Evolutionary conservation across 2,797 vertebrate species (phyloP), one percentile per base, ranked within the genome.

Genomic region (Hippocampus kuda): DNA sequence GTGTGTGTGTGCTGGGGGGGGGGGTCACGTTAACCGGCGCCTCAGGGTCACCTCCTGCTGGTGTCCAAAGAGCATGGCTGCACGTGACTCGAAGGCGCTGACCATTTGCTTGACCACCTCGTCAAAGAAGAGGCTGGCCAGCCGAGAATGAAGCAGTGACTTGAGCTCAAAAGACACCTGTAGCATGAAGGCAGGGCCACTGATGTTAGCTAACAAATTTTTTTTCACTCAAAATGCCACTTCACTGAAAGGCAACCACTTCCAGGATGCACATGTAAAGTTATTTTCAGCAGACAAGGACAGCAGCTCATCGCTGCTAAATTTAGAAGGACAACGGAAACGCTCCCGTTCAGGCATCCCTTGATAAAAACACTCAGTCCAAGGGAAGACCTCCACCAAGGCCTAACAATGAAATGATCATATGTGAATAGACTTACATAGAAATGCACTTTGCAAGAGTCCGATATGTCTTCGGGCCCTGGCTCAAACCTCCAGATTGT

Each of bases 131-230:
- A 92, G 2, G 2, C 75, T 75, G 24, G 89, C 90, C 26, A 94
- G 77, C 22, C 90, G 91, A 76, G 91, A 90, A 84, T 94, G 91
- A 53, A 93, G 82, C 18, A 90, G 70, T 20, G 91, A 93, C 71
- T 81, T 92, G 83, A 94, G 93, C 82, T 93, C 91, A 80, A 93
- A 94, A 0, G 90, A 90, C 63, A 93, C 91, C 92, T 94, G 24
- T 1, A 79, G 68, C 61, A 4, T 24, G 75, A 42, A 80, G 44
- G 15, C 7, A 66, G 64, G 49, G 53, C 24, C 7, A 53, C 48
- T 22, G 26, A 6, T 9, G 44, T 65, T 22, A 48, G 13, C 15
- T 62, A 38, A 41, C 34, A 34, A 1, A 1, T 20, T 5, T 46
- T 64, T 46, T 46, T 26, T 42, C 4, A 63, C 61, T 22, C 61